phyloP scores from a whole-genome alignment of 2,797 vertebrate species.

The Paedocypris micromegethes region DNA sequence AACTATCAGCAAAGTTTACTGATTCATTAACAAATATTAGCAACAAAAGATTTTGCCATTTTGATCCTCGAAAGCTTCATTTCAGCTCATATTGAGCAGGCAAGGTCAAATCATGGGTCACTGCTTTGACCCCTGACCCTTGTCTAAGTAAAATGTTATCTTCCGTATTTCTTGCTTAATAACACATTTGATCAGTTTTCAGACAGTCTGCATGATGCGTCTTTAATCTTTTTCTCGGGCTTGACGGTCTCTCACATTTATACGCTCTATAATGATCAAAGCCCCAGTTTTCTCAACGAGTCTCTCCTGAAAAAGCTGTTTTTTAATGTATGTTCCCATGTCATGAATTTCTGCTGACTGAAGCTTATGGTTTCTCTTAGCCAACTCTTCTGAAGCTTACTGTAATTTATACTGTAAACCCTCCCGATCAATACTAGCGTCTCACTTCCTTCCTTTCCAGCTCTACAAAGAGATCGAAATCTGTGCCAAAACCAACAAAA shows the following conservation, averaged over 20 bases:
- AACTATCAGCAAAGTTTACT: too few relatives aligned
- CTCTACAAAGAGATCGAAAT: constrained; percentile 96
- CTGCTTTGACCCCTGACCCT: too few relatives aligned
- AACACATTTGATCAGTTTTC: constrained; percentile 37
- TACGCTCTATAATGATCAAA: constrained; percentile 28
- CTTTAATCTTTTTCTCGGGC: constrained; percentile 22
- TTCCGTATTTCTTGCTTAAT: too few relatives aligned
- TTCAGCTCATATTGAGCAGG: too few relatives aligned
- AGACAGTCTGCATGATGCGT: constrained; percentile 41
- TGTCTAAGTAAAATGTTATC: too few relatives aligned
- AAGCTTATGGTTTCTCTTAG: constrained; percentile 3
- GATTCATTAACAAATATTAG: too few relatives aligned
- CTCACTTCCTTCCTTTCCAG: constrained; percentile 57
- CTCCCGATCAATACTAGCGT: constrained; percentile 11
- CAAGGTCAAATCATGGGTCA: too few relatives aligned
- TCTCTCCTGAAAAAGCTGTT: constrained; percentile 3
- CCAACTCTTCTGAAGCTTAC: background rate
- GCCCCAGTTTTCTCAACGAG: constrained; percentile 17
- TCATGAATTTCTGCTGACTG: constrained; percentile 13
- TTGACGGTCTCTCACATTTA: constrained; percentile 10
- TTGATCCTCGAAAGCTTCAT: background rate
- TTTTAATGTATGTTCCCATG: constrained; percentile 3
- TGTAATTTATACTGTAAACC: constrained; percentile 2
- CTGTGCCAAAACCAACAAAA: constrained; percentile 80
- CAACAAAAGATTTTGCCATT: constrained; percentile 30